Evolutionary conservation across 2,888 invertebrate species (phyloP).

Genomic region (Trachelus tabidus): DNA sequence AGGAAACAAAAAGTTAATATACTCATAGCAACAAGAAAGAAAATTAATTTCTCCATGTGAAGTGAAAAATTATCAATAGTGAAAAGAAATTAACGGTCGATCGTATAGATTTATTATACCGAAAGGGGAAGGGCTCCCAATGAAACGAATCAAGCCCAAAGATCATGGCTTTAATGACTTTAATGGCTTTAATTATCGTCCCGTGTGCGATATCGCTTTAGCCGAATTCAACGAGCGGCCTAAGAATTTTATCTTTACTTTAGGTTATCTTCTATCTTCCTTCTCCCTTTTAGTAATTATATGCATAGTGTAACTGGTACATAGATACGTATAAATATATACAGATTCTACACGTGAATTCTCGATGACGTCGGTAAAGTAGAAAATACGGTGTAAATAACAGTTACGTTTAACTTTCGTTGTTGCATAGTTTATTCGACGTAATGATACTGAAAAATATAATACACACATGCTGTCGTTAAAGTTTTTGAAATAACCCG

Average conservation of each 20-base stretch:
- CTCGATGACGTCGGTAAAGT: background rate
- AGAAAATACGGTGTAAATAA: background rate
- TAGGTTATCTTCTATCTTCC: background rate
- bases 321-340: background rate
- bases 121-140: background rate
- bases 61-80: background rate
- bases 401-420: background rate
- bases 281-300: background rate
- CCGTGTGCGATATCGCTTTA: background rate
- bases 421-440: background rate
- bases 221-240: conserved; percentile 19
- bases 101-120: background rate
- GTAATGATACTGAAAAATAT: background rate
- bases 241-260: conserved; percentile 18
- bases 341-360: background rate
- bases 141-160: conserved; percentile 22
- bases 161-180: conserved; percentile 29
- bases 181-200: background rate
- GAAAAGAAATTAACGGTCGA: background rate
- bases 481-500: background rate
- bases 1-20: no score
- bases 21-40: background rate
- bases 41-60: background rate
- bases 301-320: background rate
- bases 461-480: background rate